A percentile compares a stretch with the other conserved stretches of the same genome.
Evolutionary conservation across 2,888 invertebrate genomes (phyloP).

Genomic region (Dinocampus coccinellae): DNA sequence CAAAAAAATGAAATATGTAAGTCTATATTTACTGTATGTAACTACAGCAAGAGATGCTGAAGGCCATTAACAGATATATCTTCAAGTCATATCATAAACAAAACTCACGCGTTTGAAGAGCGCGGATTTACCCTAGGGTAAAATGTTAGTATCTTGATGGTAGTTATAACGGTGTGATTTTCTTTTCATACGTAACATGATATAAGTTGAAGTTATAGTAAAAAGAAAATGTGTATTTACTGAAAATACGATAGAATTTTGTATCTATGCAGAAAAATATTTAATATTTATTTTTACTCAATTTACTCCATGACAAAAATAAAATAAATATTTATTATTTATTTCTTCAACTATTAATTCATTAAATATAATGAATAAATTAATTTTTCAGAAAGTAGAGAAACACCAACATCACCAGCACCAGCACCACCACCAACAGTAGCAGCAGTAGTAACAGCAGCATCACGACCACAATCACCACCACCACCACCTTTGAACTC

Average conservation of each 20-base stretch:
- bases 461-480: too few relatives aligned
- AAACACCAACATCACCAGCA: constrained; percentile 70
- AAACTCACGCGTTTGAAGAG: constrained; percentile 43
- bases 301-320: not conserved
- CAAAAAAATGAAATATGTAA: too few relatives aligned
- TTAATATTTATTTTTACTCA: not conserved
- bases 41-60: not conserved
- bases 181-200: not conserved
- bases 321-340: not conserved
- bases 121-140: constrained; percentile 33
- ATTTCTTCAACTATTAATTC: too few relatives aligned
- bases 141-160: constrained; percentile 33
- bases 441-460: too few relatives aligned
- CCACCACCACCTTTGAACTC: constrained; percentile 67
- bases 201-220: constrained; percentile 40
- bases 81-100: constrained; percentile 50
- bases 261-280: not conserved
- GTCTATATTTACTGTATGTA: too few relatives aligned
- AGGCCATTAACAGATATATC: constrained; percentile 20
- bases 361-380: not conserved
- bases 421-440: constrained; percentile 63
- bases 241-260: constrained; percentile 24
- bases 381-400: constrained; percentile 73
- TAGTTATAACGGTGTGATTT: constrained; percentile 20
- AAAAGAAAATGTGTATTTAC: constrained; percentile 18